Evolutionary conservation across 2,797 vertebrate species (phyloP).

Genomic region (Heteromormyrus szaboi): DNA sequence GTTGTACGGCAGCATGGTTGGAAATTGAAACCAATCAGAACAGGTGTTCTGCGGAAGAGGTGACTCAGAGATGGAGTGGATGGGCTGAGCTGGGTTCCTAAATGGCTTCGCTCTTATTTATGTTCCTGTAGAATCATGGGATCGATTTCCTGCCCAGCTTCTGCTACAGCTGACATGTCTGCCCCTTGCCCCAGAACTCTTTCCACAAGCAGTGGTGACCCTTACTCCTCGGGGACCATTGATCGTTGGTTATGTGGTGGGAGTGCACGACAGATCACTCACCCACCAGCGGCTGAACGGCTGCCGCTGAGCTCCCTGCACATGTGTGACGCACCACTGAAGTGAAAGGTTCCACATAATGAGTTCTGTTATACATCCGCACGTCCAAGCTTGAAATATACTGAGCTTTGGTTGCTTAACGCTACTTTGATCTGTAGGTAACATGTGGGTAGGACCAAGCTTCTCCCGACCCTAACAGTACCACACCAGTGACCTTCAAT

Average conservation of each 20-base stretch:
- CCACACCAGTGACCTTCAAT: background rate
- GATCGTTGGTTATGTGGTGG: background rate
- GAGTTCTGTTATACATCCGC: background rate
- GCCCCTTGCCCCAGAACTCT: background rate
- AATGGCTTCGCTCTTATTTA: background rate
- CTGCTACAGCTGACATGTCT: background rate
- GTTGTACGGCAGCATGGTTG: background rate
- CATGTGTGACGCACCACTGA: background rate
- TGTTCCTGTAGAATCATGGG: background rate
- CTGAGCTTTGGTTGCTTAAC: background rate
- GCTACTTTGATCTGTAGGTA: background rate
- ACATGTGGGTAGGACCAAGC: background rate
- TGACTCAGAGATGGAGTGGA: background rate
- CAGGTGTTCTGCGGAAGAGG: background rate
- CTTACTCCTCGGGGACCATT: background rate
- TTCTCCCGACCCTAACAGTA: background rate
- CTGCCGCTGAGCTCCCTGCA: background rate
- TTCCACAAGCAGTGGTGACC: background rate
- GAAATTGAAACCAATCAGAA: constrained; percentile 2
- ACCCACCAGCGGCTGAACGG: background rate
- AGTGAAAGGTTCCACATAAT: background rate
- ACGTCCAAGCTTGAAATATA: background rate
- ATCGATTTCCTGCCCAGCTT: background rate
- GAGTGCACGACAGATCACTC: background rate
- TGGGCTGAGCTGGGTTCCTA: background rate